Evolutionary conservation across 2,113 vertebrate species (phyloP), one percentile per base, ranked within the genome.

Genomic region (Cottus gobio): DNA sequence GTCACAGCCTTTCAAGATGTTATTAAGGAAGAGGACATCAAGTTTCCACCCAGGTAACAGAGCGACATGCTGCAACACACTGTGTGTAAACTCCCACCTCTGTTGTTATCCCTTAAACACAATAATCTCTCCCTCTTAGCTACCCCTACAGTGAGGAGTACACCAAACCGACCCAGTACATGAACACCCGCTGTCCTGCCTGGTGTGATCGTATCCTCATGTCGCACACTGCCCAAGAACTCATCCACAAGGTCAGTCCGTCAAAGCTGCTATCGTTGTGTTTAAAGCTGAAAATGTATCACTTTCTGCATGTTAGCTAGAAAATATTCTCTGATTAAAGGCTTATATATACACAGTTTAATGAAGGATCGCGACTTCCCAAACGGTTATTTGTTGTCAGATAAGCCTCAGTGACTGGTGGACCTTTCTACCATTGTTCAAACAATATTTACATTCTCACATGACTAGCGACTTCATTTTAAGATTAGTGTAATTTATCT

Each of bases 121-220:
- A 20, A 24, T 20, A 8, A n/a, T 20, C 6, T 44, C 1, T 58
- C 22, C 71, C 65, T 58, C 54, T 26, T 87, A 96, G 96, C 86
- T 96, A 96, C 89, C 96, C 96, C 13, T 96, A 95, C 93, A 96
- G 95, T 80, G 96, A 96, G 82, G 93, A 95, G 60, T 90, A 93
- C 90, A 85, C 88, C 80, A 93, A 96, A 85, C 95, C 95, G 3
- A 95, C 92, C 3, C 94, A 95, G 90, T 96, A 95, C 90, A 95
- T 96, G 94, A 95, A 94, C 86, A 96, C 96, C 1, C 94, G 96
- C 78, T 96, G 95, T 71, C 96, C 96, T 0, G 91, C 96, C 74
- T 96, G 96, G 96, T 96, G 96, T 28, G 96, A 96, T 74, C 95
- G 96, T 0, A 90, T 96, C 83, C 93, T 96, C 67, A 94, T 96